Evolutionary conservation across 2,113 vertebrate species (phyloP).

Genomic region (Scophthalmus maximus): DNA sequence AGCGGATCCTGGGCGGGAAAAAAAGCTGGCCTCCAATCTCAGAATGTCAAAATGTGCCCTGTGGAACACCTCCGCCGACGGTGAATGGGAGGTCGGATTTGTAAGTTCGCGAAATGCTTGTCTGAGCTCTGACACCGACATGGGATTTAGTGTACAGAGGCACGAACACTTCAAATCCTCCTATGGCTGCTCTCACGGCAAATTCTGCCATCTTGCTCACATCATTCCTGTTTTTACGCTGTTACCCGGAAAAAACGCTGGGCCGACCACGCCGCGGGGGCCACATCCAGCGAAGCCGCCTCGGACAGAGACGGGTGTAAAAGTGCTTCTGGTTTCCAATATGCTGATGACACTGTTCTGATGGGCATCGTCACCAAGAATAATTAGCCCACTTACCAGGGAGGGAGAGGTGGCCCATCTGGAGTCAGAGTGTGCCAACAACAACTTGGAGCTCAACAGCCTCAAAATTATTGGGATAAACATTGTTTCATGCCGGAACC

Average conservation of each 20-base stretch:
- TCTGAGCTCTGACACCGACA: slow-evolving; percentile 49
- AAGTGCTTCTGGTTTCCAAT: slow-evolving; percentile 43
- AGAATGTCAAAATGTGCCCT: slow-evolving; percentile 53
- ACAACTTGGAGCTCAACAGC: slow-evolving; percentile 57
- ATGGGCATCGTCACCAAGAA: slow-evolving; percentile 42
- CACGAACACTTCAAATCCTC: slow-evolving; percentile 34
- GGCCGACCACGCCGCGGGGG: too few relatives aligned
- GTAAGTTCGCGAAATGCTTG: slow-evolving; percentile 38
- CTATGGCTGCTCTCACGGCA: slow-evolving; percentile 28
- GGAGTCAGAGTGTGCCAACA: slow-evolving; percentile 54
- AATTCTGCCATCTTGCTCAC: slow-evolving; percentile 16
- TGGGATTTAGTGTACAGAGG: slow-evolving; percentile 21
- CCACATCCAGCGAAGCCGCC: too few relatives aligned
- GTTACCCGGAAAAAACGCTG: slow-evolving; percentile 13
- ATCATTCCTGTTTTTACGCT: slow-evolving; percentile 2
- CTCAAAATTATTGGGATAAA: slow-evolving; percentile 63
- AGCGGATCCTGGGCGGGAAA: slow-evolving; percentile 38
- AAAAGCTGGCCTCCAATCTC: slow-evolving; percentile 47
- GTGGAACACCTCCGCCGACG: slow-evolving; percentile 30
- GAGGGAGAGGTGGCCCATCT: slow-evolving; percentile 62
- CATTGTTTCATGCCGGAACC: slow-evolving; percentile 61
- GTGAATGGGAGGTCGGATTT: slow-evolving; percentile 39
- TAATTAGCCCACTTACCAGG: slow-evolving; percentile 55
- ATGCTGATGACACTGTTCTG: slow-evolving; percentile 53
- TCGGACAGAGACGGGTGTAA: not conserved